Percentiles rank a stretch among this genome's conserved stretches.
These are phyloP conservation scores for Phymorhynchus buccinoides DNA, from an alignment of 1,140 invertebrate species.

Conservation along the genomic window DNA sequence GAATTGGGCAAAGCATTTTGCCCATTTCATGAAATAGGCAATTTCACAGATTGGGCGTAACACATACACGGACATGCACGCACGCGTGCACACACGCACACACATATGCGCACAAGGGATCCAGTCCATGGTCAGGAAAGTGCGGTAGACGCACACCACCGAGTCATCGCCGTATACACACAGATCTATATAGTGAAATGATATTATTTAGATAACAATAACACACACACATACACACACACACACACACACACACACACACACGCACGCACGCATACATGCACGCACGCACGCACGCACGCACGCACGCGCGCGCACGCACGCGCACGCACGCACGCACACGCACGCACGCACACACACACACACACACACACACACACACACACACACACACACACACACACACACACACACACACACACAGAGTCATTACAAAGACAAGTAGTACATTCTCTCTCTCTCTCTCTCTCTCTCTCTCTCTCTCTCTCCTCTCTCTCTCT, in stretches of 20 bases:
- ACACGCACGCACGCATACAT: too few relatives aligned
- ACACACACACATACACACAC: not conserved
- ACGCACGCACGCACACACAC: slow-evolving; percentile 6
- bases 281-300: not conserved
- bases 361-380: slow-evolving; percentile 26
- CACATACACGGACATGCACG: too few relatives aligned
- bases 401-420: slow-evolving; percentile 7
- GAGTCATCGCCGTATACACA: too few relatives aligned
- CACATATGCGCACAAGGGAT: slow-evolving; percentile 46
- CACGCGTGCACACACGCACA: too few relatives aligned
- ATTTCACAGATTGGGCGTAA: too few relatives aligned
- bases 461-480: too few relatives aligned
- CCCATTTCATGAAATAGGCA: too few relatives aligned
- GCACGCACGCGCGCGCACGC: not conserved
- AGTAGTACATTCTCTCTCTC: too few relatives aligned
- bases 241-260: too few relatives aligned
- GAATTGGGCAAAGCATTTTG: too few relatives aligned
- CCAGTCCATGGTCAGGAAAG: slow-evolving; percentile 74
- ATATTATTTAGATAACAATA: not conserved
- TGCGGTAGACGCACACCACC: slow-evolving; percentile 43
- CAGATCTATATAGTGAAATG: not conserved
- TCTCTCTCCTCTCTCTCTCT: too few relatives aligned
- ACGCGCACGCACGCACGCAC: not conserved
- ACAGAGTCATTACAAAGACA: not conserved
- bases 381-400: slow-evolving; percentile 27